Base-by-base conservation (phyloP, 2,888 invertebrate species). In the Habrosyne pyritoides region DNA sequence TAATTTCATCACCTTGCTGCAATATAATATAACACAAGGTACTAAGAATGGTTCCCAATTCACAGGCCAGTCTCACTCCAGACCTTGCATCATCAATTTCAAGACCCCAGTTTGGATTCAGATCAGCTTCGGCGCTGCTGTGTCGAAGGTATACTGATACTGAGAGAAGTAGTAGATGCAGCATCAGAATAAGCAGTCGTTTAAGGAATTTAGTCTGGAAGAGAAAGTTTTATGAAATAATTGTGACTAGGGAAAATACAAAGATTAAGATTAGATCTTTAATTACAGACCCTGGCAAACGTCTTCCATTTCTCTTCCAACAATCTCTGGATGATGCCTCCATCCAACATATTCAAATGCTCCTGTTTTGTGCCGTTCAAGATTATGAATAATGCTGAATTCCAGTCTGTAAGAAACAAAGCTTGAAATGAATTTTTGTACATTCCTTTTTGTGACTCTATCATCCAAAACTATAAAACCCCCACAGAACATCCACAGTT, bases 261-360 rank as follows among this genome's bases (percentile, higher is more conserved):
- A 0, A n/a, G 36, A 36, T 12, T 2, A 24, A 12, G 21, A n/a
- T 22, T n/a, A 24, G 12, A 21, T 36, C n/a, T 5, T n/a, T 1
- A 2, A 12, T 1, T 47, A 69, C 90, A 78, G 93, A 98, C 98
- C 91, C 97, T 95, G 24, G 99, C 99, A 93, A 98, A 99, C 0
- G 99, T 98, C 88, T 99, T 99, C 99, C 99, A 99, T 86, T 99
- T 99, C 87, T 99, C 99, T 86, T 99, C 99, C 18, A 99, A 93
- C 52, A 99, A 91, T 75, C 98, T 95, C 83, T 99, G 98, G 77
- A 99, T 99, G 56, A 99, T 99, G 28, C 99, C 99, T 51, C 99
- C 99, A 80, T 99, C 99, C 75, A 99, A 93, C 99, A 99, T 99
- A 83, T 99, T 98, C 81, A 99, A 94, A 94, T 99, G 99, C 76